A percentile compares a stretch with the other conserved stretches of the same genome.
These are phyloP conservation scores for Daboia siamensis DNA, from an alignment of 2,113 vertebrate species.

Conservation along the genomic window DNA sequence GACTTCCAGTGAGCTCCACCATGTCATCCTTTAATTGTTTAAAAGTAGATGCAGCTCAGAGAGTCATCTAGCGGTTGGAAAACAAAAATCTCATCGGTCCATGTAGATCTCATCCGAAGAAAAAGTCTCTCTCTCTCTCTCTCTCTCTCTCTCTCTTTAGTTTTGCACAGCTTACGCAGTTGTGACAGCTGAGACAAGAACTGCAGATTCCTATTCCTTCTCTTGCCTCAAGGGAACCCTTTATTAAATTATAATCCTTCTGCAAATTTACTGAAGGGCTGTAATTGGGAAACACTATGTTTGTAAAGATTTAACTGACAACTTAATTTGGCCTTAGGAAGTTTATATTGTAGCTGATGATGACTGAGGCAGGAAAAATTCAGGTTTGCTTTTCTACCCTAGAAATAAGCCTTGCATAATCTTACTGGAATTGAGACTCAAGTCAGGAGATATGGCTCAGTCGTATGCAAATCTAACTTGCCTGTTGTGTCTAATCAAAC, in stretches of 20 bases:
- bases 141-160: neutral
- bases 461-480: neutral
- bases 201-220: neutral
- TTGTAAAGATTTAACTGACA: neutral
- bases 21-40: neutral
- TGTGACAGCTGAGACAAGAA: neutral
- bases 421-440: neutral
- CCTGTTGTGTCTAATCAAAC: neutral
- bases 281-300: neutral
- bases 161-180: neutral
- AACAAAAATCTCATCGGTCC: slow-evolving; percentile 12
- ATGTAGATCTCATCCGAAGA: neutral
- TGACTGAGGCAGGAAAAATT: neutral
- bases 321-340: slow-evolving; percentile 15
- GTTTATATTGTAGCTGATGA: neutral
- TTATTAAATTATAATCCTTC: slow-evolving; percentile 25
- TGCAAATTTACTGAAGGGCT: slow-evolving; percentile 19
- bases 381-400: neutral
- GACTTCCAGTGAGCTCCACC: neutral
- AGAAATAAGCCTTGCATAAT: neutral
- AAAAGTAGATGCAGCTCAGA: neutral
- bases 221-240: slow-evolving; percentile 5
- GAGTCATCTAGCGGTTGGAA: slow-evolving; percentile 10
- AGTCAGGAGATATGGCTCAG: neutral
- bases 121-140: neutral